Evolutionary conservation across 2,797 vertebrate genomes (phyloP).

Genomic region (Catharus ustulatus): DNA sequence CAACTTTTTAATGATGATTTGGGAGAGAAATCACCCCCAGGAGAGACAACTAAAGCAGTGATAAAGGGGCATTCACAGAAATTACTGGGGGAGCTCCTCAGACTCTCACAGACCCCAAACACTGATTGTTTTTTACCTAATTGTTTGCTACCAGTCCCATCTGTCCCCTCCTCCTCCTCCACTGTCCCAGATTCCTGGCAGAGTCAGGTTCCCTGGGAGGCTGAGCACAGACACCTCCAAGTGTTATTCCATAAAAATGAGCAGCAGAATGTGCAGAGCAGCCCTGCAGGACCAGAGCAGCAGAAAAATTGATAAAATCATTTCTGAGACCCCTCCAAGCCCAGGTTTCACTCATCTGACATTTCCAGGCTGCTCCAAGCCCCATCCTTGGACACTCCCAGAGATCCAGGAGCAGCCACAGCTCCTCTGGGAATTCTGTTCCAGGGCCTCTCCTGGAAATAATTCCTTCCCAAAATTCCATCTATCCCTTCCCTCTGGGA

Average conservation of each 20-base stretch:
- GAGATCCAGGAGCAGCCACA: background rate
- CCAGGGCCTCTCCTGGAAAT: background rate
- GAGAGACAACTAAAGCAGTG: background rate
- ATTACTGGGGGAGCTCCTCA: background rate
- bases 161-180: background rate
- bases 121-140: background rate
- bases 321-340: fast-evolving
- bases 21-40: background rate
- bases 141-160: background rate
- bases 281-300: background rate
- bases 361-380: background rate
- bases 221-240: background rate
- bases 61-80: background rate
- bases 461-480: background rate
- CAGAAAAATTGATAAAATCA: too few relatives aligned
- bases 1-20: background rate
- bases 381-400: background rate
- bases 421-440: background rate
- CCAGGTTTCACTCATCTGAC: background rate
- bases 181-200: conserved; percentile 7
- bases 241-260: background rate
- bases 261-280: background rate
- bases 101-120: background rate
- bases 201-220: background rate
- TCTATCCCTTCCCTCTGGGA: background rate